phyloP scores from a whole-genome alignment of 2,797 vertebrate species.

The Semotilus atromaculatus region DNA sequence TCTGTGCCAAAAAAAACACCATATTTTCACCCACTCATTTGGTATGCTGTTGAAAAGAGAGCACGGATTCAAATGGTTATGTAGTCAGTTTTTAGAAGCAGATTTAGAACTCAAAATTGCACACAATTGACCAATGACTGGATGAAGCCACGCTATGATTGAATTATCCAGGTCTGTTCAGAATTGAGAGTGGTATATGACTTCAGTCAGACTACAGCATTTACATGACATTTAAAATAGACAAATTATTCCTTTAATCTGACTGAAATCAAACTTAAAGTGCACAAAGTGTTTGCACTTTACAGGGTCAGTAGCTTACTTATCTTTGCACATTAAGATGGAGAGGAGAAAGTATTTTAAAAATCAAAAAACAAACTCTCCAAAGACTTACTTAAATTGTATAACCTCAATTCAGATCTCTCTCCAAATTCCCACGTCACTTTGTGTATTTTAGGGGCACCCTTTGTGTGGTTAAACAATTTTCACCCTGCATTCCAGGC shows the following conservation, averaged over 20 bases:
- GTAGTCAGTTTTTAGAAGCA: not conserved
- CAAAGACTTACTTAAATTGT: too few species aligned
- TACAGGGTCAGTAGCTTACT: not conserved
- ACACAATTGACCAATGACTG: not conserved
- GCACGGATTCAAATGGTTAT: not conserved
- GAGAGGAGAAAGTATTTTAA: not conserved
- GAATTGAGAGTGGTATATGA: not conserved
- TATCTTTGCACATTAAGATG: not conserved
- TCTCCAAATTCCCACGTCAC: too few species aligned
- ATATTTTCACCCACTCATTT: not conserved
- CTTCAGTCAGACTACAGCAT: not conserved
- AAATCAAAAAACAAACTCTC: not conserved
- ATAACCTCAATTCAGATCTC: too few species aligned
- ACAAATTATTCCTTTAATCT: not conserved
- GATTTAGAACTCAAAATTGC: not conserved
- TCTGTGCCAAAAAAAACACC: not conserved
- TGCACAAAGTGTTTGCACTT: constrained; percentile 6
- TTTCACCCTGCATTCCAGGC: not conserved
- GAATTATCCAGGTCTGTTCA: not conserved
- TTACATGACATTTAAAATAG: not conserved
- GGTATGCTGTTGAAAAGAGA: not conserved
- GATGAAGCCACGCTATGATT: not conserved
- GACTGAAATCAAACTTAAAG: not conserved
- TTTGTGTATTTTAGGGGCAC: not conserved
- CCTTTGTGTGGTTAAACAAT: not conserved